A percentile compares a stretch with the other conserved stretches of the same genome.
Conservation (phyloP, 2,797 vertebrate species). For the Apodemus agrarius region DNA sequence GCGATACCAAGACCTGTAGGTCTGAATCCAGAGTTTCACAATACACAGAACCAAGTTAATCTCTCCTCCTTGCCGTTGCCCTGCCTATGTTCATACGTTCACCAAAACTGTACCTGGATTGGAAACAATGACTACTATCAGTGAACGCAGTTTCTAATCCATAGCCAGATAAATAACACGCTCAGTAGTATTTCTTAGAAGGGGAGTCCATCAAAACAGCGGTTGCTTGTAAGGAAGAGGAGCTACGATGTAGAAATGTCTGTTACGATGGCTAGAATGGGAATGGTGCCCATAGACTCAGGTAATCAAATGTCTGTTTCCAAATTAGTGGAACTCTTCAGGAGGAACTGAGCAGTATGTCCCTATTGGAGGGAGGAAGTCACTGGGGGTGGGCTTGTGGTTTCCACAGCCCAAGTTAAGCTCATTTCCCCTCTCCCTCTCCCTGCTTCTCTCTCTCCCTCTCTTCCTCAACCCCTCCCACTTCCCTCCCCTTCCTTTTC, state of each 20-base stretch:
- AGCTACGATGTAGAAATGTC: not conserved
- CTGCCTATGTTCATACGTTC: constrained; percentile 4
- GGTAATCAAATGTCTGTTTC: not conserved
- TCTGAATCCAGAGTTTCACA: not conserved
- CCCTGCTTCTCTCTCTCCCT: too few relatives aligned
- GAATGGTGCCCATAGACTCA: not conserved
- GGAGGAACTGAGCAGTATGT: not conserved
- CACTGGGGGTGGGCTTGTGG: not conserved
- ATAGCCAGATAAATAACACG: not conserved
- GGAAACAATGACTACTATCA: not conserved
- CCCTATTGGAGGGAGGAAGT: not conserved
- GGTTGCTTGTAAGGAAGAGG: not conserved
- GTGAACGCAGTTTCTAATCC: not conserved
- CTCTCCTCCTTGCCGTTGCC: not conserved
- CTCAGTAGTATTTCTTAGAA: constrained; percentile 8
- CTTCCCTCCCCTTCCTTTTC: too few relatives aligned
- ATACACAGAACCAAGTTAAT: constrained; percentile 37
- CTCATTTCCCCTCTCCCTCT: too few relatives aligned
- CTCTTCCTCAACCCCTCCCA: not conserved
- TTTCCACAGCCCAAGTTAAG: not conserved
- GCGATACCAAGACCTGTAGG: not conserved
- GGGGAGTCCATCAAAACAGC: not conserved
- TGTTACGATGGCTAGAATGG: not conserved
- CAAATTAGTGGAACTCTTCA: not conserved
- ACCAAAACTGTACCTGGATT: constrained; percentile 36